Percentiles rank a stretch among this genome's conserved stretches.
These are phyloP conservation scores for Rotaria sp. DNA, from an alignment of 2,888 invertebrate genomes.

Conservation along the genomic window DNA sequence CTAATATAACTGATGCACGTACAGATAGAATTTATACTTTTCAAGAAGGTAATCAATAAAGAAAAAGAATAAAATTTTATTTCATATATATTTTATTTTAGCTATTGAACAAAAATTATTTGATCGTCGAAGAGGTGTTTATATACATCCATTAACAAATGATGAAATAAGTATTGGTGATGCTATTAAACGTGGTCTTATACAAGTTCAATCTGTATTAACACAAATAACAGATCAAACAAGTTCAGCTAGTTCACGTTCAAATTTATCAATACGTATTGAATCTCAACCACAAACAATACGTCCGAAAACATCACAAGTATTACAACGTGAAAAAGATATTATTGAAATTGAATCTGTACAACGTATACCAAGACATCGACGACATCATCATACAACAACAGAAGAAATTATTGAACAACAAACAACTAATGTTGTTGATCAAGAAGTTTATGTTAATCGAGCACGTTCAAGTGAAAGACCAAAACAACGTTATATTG, in stretches of 20 bases:
- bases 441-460: background rate
- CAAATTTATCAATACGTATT: background rate
- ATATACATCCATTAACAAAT: conserved; percentile 32
- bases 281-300: background rate
- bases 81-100: background rate
- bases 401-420: conserved; percentile 13
- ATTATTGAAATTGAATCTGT: background rate
- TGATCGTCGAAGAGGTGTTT: conserved; percentile 31
- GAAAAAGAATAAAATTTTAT: background rate
- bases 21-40: background rate
- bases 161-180: conserved; percentile 34
- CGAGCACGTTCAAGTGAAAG: background rate
- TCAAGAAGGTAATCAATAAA: background rate
- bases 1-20: background rate
- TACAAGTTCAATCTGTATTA: conserved; percentile 29
- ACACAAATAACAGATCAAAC: background rate
- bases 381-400: conserved; percentile 7
- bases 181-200: conserved; percentile 28
- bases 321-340: background rate
- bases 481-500: background rate
- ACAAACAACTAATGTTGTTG: background rate
- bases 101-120: conserved; percentile 31
- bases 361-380: background rate
- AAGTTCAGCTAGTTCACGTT: background rate
- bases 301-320: no score